Conservation (phyloP, 37 sponge, comb jelly and placozoan genomes). For the Spongilla lacustris region DNA sequence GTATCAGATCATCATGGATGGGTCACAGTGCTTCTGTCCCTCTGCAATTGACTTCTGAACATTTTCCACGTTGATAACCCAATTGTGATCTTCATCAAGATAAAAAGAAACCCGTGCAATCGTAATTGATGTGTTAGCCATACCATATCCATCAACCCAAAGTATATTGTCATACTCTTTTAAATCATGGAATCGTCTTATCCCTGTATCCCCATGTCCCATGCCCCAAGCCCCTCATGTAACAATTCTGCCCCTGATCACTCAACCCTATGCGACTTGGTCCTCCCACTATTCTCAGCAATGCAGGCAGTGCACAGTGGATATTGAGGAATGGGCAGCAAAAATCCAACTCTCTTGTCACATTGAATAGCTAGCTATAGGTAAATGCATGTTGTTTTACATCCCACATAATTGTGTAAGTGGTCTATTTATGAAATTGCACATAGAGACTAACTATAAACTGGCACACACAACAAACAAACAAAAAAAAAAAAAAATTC, state of each 20-base stretch:
- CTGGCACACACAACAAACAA: neutral
- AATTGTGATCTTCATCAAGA: constrained; percentile 81
- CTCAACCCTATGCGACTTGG: too few species aligned
- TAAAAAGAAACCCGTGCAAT: constrained; percentile 82
- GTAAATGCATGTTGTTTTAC: constrained; percentile 49
- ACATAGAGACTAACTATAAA: too few species aligned
- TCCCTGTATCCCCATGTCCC: too few species aligned
- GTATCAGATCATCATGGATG: constrained; percentile 83
- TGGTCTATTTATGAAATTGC: constrained; percentile 95
- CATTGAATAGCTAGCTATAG: constrained; percentile 28
- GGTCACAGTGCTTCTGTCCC: constrained; percentile 47
- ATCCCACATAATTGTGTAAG: constrained; percentile 77
- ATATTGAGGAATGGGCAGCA: constrained; percentile 96
- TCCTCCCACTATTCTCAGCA: constrained; percentile 62
- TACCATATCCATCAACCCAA: too few species aligned
- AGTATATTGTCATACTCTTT: too few species aligned
- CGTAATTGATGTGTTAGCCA: too few species aligned
- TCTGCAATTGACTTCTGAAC: constrained; percentile 45
- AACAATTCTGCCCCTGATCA: too few species aligned
- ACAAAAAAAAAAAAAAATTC: neutral
- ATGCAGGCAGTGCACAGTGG: constrained; percentile 92
- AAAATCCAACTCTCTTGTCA: constrained; percentile 56
- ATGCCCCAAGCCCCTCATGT: too few species aligned
- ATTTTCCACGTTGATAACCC: constrained; percentile 70
- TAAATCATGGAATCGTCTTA: too few species aligned